These are phyloP conservation scores for Myrmecobius fasciatus DNA, from an alignment of 2,113 vertebrate species.

Conservation along the genomic window DNA sequence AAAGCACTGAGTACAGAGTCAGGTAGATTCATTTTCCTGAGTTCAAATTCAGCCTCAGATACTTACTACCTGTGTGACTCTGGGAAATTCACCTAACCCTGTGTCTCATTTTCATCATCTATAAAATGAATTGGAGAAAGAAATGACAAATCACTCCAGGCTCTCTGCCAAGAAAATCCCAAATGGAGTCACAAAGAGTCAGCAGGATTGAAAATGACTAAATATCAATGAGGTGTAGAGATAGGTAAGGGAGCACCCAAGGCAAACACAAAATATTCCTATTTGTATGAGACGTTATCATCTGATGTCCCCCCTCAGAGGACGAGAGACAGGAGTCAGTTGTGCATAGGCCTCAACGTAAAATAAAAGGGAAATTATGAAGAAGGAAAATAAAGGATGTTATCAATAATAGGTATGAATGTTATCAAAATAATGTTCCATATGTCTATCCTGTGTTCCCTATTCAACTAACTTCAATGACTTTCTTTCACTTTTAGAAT, in stretches of 20 bases:
- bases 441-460: background rate
- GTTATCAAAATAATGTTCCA: background rate
- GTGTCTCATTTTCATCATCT: too few species aligned
- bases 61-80: too few species aligned
- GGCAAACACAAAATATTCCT: background rate
- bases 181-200: too few species aligned
- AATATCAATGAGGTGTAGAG: too few species aligned
- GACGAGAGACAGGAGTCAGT: background rate
- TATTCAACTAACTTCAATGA: background rate
- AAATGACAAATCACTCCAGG: too few species aligned
- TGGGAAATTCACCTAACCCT: too few species aligned
- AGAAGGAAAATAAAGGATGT: background rate
- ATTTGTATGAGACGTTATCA: background rate
- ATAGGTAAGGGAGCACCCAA: background rate
- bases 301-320: slow-evolving; percentile 11
- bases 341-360: background rate
- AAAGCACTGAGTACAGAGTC: too few species aligned
- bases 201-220: too few species aligned
- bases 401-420: background rate
- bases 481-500: background rate
- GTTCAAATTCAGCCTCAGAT: too few species aligned
- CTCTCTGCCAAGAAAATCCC: too few species aligned
- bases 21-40: too few species aligned
- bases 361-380: background rate
- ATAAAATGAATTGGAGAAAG: too few species aligned